Base-by-base conservation (phyloP, 2,888 invertebrate genomes). In the Pristionchus maxplancki region DNA sequence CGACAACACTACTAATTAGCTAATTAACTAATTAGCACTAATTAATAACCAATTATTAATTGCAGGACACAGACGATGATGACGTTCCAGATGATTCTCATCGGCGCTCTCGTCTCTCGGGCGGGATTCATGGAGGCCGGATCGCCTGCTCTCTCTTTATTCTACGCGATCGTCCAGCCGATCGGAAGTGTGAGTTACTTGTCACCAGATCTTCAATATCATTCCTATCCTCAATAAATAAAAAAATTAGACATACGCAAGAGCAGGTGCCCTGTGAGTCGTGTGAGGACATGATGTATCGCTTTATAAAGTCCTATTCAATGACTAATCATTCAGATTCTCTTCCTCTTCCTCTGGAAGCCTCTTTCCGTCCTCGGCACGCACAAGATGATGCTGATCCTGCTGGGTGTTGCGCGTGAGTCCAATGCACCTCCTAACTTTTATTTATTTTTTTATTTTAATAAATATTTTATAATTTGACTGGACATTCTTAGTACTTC, bases 31-130 rank as follows among this genome's bases (percentile, higher is more conserved):
- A 44, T 44, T 11, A 44, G 44, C 44, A 44, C 44, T 44, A n/a
- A 9, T n/a, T 3, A 58, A n/a, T 0, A 24, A 58, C 3, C 13
- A 17, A 15, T 64, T 34, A 28, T 28, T 28, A 28, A n/a, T 34
- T 89, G 6, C 37, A 91, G 93, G 48, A 90, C 90, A 37, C 91
- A 90, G 87, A 91, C 90, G 13, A 91, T 90, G 82, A 92, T 91
- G 31, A 91, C 91, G 86, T 93, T 93, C 78, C 88, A 92, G 84
- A 90, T 93, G n/a, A 92, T 92, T 31, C 92, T 91, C 89, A 90
- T 92, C 17, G 92, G 91, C 62, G 87, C 90, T 24, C 89, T 93
- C 1, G 88, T 93, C 0, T 90, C 92, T 17, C 89, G 88, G 8
- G 71, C 81, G 34, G 91, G 92, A 20, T 90, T 90, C 81, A 88